Base-by-base conservation (phyloP, 2,888 invertebrate genomes). In the Endotricha flammealis region DNA sequence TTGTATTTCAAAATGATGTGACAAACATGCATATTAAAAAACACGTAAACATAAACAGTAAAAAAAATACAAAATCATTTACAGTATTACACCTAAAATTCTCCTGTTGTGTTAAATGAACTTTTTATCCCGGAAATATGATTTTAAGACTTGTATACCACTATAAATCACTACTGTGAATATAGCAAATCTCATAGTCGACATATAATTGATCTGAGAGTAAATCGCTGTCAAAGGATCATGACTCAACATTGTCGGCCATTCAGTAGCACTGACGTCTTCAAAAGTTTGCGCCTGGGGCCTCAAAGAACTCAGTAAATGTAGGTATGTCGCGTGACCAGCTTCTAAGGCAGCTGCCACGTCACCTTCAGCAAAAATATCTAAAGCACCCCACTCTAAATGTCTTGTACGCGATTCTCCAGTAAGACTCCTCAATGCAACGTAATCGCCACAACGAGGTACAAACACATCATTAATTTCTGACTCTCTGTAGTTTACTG, bases 301-400 rank as follows among this genome's bases (percentile, higher is more conserved):
- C 1, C 83, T 66, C 12, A 87, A 50, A 28, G 51, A 66, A 12
- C 63, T 69, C 25, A 83, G 35, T 33, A 87, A 42, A 38, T 75
- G 72, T 1, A 85, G 43, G 32, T 80, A 87, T 1, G 83, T 73
- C 2, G 53, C 54, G 31, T 87, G 78, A 0, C 86, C 87, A 8
- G 86, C 86, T 48, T 85, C 78, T 16, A 87, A 45, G 0, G 85
- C 76, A 0, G 74, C 67, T 0, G 74, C 75, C 1, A 85, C 56
- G 32, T 87, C 87, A 0, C 87, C 86, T 0, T 86, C 85, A 9
- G 67, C 77, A 32, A 77, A 87, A 1, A 86, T 42, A 36, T 87
- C 87, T 16, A 87, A 40, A 3, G 85, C 69, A n/a, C 75, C 73
- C 86, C 86, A 87, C 43, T 81, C 82, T 14, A 87, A 45, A 25